Evolutionary conservation across 1,140 invertebrate species (phyloP).

Genomic region (Thereuonema tuberculata): DNA sequence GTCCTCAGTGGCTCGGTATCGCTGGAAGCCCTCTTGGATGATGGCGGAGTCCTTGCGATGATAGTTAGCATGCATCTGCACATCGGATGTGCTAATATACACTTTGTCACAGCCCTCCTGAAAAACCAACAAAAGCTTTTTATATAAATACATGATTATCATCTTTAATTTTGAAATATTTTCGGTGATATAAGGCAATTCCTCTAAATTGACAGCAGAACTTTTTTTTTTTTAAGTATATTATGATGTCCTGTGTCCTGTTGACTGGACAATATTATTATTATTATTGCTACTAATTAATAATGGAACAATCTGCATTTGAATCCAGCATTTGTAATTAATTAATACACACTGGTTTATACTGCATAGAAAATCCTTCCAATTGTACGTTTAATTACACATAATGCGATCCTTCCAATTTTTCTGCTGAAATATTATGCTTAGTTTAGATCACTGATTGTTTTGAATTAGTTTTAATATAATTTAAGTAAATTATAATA

Average conservation of each 20-base stretch:
- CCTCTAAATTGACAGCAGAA: no score
- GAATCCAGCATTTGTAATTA: not conserved
- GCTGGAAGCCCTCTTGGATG: slow-evolving; percentile 88
- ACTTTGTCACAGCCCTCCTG: slow-evolving; percentile 87
- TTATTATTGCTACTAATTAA: no score
- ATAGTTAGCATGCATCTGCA: slow-evolving; percentile 98
- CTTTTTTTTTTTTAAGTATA: no score
- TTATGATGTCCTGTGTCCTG: no score
- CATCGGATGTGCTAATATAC: slow-evolving; percentile 96
- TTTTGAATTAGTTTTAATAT: no score
- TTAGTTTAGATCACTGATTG: no score
- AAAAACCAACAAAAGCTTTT: slow-evolving; percentile 5
- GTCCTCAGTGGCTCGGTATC: slow-evolving; percentile 80
- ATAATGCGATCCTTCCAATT: no score
- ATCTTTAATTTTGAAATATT: not conserved
- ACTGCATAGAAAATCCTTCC: not conserved
- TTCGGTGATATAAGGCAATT: no score
- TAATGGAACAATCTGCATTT: not conserved
- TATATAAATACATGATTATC: not conserved
- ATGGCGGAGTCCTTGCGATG: slow-evolving; percentile 95
- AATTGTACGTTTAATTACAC: no score
- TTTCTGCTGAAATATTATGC: no score
- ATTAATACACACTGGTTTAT: not conserved
- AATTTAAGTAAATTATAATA: no score
- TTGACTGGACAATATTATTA: no score